phyloP scores from a whole-genome alignment of 2,888 invertebrate species.

The Thelaira solivaga region DNA sequence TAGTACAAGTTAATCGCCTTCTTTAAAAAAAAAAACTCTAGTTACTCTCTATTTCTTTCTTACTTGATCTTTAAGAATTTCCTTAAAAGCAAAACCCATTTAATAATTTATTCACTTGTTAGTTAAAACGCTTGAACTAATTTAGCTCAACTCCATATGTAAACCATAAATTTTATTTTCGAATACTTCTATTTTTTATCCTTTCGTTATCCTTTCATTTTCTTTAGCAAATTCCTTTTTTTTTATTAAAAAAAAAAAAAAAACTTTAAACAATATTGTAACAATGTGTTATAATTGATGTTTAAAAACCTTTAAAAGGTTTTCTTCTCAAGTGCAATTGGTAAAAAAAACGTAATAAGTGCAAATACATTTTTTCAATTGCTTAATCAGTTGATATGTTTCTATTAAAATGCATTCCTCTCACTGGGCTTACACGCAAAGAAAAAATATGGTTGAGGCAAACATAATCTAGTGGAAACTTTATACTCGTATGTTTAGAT shows the following conservation, averaged over 20 bases:
- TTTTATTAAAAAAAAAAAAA: no score
- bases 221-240: not conserved
- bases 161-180: slow-evolving; percentile 37
- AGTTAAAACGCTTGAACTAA: slow-evolving; percentile 27
- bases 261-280: slow-evolving; percentile 1
- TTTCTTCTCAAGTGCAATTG: no score
- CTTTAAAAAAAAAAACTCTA: slow-evolving; percentile 5
- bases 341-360: no score
- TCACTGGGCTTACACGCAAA: no score
- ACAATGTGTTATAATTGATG: slow-evolving; percentile 52
- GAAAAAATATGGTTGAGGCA: no score
- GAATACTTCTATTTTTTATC: not conserved
- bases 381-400: no score
- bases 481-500: no score
- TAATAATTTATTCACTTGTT: slow-evolving; percentile 45
- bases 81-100: not conserved
- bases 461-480: no score
- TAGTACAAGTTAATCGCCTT: not conserved
- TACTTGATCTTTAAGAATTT: not conserved
- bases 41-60: no score
- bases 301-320: not conserved
- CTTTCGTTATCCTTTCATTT: slow-evolving; percentile 42
- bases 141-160: slow-evolving; percentile 49
- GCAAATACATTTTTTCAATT: no score
- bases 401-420: no score